phyloP scores from a whole-genome alignment of 2,113 vertebrate species.

The Syrmaticus mikado region DNA sequence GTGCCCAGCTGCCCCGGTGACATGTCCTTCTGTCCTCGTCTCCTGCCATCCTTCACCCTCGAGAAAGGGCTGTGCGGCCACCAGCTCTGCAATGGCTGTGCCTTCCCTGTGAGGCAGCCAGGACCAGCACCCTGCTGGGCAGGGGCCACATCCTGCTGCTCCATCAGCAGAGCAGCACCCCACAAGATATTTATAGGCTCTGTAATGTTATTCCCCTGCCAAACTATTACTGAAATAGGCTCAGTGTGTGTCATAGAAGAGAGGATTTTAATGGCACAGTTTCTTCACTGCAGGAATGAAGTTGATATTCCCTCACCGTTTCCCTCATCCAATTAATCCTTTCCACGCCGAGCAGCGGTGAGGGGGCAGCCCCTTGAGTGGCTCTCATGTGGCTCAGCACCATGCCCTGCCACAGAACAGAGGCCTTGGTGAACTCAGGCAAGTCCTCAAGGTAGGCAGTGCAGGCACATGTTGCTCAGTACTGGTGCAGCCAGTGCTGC shows the following conservation, averaged over 20 bases:
- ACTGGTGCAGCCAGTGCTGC: background rate
- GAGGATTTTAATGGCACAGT: conserved; percentile 50
- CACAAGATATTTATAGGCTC: conserved; percentile 56
- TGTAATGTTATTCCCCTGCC: conserved; percentile 58
- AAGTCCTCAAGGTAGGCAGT: background rate
- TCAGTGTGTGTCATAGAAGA: conserved; percentile 62
- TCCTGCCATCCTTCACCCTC: background rate
- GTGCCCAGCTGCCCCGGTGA: background rate
- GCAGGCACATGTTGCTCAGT: background rate
- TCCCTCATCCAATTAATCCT: background rate
- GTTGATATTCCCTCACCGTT: background rate
- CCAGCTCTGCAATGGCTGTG: background rate
- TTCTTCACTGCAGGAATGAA: conserved; percentile 1
- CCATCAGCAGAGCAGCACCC: conserved; percentile 39
- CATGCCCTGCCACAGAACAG: background rate
- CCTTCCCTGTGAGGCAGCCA: background rate
- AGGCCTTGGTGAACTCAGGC: background rate
- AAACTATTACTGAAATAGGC: conserved; percentile 65
- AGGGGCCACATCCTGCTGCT: background rate
- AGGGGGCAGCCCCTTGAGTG: background rate
- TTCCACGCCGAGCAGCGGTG: rapidly evolving
- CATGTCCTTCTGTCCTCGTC: rapidly evolving
- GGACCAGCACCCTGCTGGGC: background rate
- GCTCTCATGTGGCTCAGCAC: rapidly evolving
- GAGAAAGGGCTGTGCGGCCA: background rate